phyloP scores from a whole-genome alignment of 2,888 invertebrate species.

The Leptinotarsa peninsularis region DNA sequence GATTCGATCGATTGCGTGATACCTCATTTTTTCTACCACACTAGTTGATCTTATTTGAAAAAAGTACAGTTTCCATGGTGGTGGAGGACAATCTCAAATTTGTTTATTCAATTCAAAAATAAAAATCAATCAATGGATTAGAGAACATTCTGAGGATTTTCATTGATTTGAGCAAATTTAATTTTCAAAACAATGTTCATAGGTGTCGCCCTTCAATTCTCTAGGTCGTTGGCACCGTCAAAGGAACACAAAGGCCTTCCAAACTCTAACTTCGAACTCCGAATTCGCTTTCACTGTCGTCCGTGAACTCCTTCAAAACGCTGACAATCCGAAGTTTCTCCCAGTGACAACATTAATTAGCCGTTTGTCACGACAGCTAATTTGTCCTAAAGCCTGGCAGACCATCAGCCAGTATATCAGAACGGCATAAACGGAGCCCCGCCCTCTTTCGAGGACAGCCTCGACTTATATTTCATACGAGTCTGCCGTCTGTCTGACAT shows the following conservation, averaged over 20 bases:
- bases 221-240: neutral
- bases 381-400: conserved; percentile 11
- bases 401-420: conserved; percentile 17
- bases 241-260: neutral
- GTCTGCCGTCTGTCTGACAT: conserved; percentile 13
- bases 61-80: too few relatives aligned
- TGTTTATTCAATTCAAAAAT: too few relatives aligned
- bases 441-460: conserved; percentile 13
- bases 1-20: too few relatives aligned
- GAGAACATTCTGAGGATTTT: too few relatives aligned
- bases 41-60: too few relatives aligned
- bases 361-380: conserved; percentile 2
- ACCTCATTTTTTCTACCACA: too few relatives aligned
- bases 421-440: neutral
- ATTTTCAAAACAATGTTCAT: too few relatives aligned
- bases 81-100: too few relatives aligned
- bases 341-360: conserved; percentile 10
- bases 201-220: neutral
- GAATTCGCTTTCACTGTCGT: neutral
- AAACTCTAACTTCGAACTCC: neutral
- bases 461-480: conserved; percentile 15
- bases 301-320: neutral
- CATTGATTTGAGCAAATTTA: too few relatives aligned
- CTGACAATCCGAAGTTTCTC: conserved; percentile 12
- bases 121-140: too few relatives aligned